Evolutionary conservation across 1,140 invertebrate species (phyloP).

Genomic region (Dryas iulia): DNA sequence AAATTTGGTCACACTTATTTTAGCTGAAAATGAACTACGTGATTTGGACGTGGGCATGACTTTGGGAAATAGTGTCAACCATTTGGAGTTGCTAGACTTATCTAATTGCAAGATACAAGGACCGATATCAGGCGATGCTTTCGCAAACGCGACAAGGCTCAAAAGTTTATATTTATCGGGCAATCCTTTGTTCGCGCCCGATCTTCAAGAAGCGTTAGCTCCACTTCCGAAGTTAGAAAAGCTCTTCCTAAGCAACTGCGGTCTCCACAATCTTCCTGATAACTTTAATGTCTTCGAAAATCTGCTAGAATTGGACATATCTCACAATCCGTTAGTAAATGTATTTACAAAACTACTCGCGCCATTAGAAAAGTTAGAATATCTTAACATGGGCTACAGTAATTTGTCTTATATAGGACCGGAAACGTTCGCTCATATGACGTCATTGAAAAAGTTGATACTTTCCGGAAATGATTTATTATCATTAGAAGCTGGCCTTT

Average conservation of each 20-base stretch:
- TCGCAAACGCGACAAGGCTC: constrained; percentile 85
- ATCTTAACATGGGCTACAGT: constrained; percentile 88
- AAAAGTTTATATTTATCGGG: constrained; percentile 84
- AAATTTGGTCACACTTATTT: constrained; percentile 83
- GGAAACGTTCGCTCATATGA: constrained; percentile 86
- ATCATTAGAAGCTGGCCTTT: constrained; percentile 85
- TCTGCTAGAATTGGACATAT: constrained; percentile 85
- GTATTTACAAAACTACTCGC: constrained; percentile 85
- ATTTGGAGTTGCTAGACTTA: constrained; percentile 85
- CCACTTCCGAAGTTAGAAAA: constrained; percentile 84
- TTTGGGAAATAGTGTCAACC: constrained; percentile 84
- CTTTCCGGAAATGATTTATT: constrained; percentile 85
- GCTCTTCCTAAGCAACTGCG: constrained; percentile 85
- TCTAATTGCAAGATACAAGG: constrained; percentile 86
- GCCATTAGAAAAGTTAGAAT: constrained; percentile 84
- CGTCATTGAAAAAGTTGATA: constrained; percentile 83
- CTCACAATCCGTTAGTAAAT: constrained; percentile 85
- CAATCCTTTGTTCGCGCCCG: constrained; percentile 85
- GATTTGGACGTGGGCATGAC: constrained; percentile 84
- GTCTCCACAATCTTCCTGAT: constrained; percentile 82
- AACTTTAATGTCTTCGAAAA: constrained; percentile 84
- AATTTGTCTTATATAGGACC: constrained; percentile 84
- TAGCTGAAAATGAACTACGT: constrained; percentile 84
- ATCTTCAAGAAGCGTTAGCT: constrained; percentile 84
- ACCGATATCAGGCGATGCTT: constrained; percentile 84